Evolutionary conservation across 1,140 invertebrate genomes (phyloP).

Genomic region (Eupristina koningsbergeri): DNA sequence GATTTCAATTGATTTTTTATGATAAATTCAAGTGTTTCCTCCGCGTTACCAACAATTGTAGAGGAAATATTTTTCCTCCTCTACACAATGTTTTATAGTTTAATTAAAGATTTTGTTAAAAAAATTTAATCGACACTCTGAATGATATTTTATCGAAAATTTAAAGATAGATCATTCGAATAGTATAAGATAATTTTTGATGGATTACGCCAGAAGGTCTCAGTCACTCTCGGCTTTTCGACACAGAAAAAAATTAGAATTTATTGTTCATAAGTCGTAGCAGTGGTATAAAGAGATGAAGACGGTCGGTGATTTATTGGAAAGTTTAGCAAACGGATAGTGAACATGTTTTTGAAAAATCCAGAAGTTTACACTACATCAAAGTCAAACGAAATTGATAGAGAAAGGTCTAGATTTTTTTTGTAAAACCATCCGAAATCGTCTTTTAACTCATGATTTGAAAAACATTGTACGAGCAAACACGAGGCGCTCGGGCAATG

Average conservation of each 20-base stretch:
- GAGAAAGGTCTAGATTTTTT: background rate
- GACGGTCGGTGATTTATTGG: background rate
- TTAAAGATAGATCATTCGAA: no score
- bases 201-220: background rate
- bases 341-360: constrained; percentile 1
- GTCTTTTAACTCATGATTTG: background rate
- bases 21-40: background rate
- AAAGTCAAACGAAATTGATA: background rate
- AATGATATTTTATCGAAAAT: no score
- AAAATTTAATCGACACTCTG: no score
- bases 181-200: background rate
- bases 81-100: no score
- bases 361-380: background rate
- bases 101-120: no score
- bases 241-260: background rate
- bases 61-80: no score
- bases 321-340: background rate
- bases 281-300: background rate
- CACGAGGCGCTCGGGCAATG: background rate
- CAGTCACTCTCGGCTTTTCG: no score
- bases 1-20: background rate
- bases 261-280: background rate
- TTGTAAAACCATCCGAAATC: background rate
- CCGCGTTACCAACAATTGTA: no score
- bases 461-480: background rate